Conservation (phyloP, 53 echinoderm and acorn worm genomes). For the Echinarachnius parma region DNA sequence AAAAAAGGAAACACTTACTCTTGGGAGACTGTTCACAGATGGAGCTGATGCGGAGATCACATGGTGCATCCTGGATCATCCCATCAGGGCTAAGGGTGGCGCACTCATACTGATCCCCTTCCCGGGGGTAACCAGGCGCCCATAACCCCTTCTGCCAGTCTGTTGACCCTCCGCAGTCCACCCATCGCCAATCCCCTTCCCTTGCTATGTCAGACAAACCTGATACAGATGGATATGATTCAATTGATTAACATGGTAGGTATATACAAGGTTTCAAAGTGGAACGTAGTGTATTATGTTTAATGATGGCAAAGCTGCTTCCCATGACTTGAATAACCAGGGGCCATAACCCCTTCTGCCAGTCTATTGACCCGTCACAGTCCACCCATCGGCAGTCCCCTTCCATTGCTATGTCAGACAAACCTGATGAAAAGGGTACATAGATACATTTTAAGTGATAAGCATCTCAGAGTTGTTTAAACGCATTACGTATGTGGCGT, state of each 20-base stretch:
- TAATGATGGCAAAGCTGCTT: too few species aligned
- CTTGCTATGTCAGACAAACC: conserved; percentile 55
- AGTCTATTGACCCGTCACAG: conserved; percentile 35
- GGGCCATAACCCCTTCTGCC: conserved; percentile 57
- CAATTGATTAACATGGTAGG: too few species aligned
- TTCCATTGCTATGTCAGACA: conserved; percentile 52
- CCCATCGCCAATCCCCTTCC: conserved; percentile 61
- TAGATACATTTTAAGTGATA: too few species aligned
- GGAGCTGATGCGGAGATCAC: conserved; percentile 38
- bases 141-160: conserved; percentile 58
- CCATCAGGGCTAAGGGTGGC: conserved; percentile 34
- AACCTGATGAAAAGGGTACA: conserved; percentile 53
- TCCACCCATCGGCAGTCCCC: conserved; percentile 61
- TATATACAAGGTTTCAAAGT: too few species aligned
- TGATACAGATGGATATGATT: too few species aligned
- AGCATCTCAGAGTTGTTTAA: too few species aligned
- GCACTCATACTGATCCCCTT: conserved; percentile 46
- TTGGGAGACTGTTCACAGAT: conserved; percentile 67
- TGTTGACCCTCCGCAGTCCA: conserved; percentile 44
- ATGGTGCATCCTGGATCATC: conserved; percentile 21
- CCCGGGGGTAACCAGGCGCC: conserved; percentile 60
- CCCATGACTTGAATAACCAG: conserved; percentile 48
- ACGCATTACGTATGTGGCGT: too few species aligned
- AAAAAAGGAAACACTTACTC: conserved; percentile 40
- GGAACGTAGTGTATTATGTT: too few species aligned